A percentile compares a stretch with the other conserved stretches of the same genome.
phyloP scores from a whole-genome alignment of 2,113 vertebrate genomes.

The Callipepla squamata region DNA sequence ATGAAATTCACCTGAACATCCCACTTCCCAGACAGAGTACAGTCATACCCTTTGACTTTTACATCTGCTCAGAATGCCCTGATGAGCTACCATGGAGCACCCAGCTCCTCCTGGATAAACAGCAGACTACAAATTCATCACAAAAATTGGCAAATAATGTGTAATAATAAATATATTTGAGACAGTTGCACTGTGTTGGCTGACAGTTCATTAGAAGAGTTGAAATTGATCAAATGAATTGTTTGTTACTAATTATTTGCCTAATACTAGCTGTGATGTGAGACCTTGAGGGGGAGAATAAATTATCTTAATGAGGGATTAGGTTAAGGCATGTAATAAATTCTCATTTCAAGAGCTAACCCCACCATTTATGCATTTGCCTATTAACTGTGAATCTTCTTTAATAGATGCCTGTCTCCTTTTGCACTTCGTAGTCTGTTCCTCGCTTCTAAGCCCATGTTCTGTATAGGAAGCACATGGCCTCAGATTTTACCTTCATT shows the following conservation, averaged over 20 bases:
- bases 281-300: conserved; percentile 68
- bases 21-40: background rate
- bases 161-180: conserved; percentile 48
- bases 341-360: conserved; percentile 64
- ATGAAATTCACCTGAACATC: background rate
- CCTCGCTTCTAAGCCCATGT: background rate
- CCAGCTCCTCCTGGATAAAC: background rate
- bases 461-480: background rate
- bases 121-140: background rate
- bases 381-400: conserved; percentile 64
- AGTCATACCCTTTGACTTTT: background rate
- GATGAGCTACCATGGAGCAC: background rate
- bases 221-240: conserved; percentile 63
- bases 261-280: conserved; percentile 63
- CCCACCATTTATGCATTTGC: conserved; percentile 51
- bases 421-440: background rate
- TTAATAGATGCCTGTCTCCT: conserved; percentile 51
- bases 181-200: background rate
- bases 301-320: conserved; percentile 73
- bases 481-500: background rate
- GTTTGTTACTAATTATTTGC: conserved; percentile 72
- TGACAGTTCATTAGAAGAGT: conserved; percentile 43
- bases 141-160: conserved; percentile 27
- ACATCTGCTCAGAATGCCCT: background rate
- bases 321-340: conserved; percentile 59